Conservation (phyloP, 1,140 invertebrate species). For the Danaus melanippus region DNA sequence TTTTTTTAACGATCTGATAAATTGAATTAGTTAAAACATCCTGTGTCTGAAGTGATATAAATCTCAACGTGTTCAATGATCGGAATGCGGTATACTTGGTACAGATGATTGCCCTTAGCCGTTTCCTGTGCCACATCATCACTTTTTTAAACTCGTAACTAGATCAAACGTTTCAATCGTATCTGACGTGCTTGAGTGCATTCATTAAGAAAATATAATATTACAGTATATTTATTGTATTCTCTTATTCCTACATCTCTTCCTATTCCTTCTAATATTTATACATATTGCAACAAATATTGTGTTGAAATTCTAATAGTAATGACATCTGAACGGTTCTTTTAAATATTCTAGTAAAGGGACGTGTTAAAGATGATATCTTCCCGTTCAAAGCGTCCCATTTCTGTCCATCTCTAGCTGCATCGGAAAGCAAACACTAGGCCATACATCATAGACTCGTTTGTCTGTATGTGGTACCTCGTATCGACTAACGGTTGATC, state of each 20-base stretch:
- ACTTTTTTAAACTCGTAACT: constrained; percentile 30
- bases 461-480: constrained; percentile 55
- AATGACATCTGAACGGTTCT: too few relatives aligned
- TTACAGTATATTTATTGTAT: too few relatives aligned
- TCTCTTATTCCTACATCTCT: too few relatives aligned
- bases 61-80: constrained; percentile 9
- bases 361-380: too few relatives aligned
- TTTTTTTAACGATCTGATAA: neutral
- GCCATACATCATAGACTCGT: constrained; percentile 50
- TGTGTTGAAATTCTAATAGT: too few relatives aligned
- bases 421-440: constrained; percentile 33
- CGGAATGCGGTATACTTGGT: constrained; percentile 15
- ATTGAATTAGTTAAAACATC: constrained; percentile 17
- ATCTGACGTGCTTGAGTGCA: too few relatives aligned
- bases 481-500: constrained; percentile 50
- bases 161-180: too few relatives aligned
- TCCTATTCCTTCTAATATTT: too few relatives aligned
- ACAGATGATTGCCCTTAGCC: constrained; percentile 52
- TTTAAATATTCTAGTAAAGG: too few relatives aligned
- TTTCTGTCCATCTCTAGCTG: constrained; percentile 36
- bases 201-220: too few relatives aligned
- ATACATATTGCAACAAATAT: too few relatives aligned
- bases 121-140: constrained; percentile 58
- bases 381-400: constrained; percentile 12
- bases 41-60: constrained; percentile 10